Base-by-base conservation (phyloP, 2,888 invertebrate genomes). In the Entomobrya multifasciata region DNA sequence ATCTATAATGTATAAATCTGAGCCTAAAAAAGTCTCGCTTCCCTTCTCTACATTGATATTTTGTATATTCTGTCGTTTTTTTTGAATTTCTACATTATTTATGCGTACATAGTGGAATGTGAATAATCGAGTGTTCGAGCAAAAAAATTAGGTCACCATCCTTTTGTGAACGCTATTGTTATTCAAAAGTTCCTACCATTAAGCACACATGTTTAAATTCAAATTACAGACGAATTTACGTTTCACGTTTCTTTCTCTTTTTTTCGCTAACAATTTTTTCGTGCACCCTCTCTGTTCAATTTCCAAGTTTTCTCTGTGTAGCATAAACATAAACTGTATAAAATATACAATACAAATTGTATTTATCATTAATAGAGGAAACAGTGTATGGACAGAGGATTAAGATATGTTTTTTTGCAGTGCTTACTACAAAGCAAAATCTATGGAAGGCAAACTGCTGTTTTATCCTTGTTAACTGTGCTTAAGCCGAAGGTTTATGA, bases 131-230 rank as follows among this genome's bases (percentile, higher is more conserved):
- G 17, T 17, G 70, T 44, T 70, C 41, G 70, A 70, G 70, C 70
- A 44, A 20, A 70, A 65, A 70, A 70, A 17, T 70, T n/a, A 70
- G 70, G 70, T 70, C 70, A 70, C 25, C 60, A 20, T 60, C 57
- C 22, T 60, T n/a, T 60, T 15, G 10, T 17, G 20, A 41, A 27
- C 36, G 15, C 3, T 30, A 15, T 17, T 70, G 6, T 30, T 70
- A 2, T 25, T 10, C 10, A 20, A 70, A 36, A 36, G 36, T 36
- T 60, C 8, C 41, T 44, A 41, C 17, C 17, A 41, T 60, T 10
- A n/a, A 44, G 27, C 5, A 76, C n/a, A 55, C 15, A 60, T 67
- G 70, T 13, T 80, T 70, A 80, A 70, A 70, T 67, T 80, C 80
- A 80, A 44, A 80, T 70, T 76, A 57, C 76, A 55, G 36, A 36